phyloP scores from a whole-genome alignment of 2,888 invertebrate species.

The Osmoderma eremita region DNA sequence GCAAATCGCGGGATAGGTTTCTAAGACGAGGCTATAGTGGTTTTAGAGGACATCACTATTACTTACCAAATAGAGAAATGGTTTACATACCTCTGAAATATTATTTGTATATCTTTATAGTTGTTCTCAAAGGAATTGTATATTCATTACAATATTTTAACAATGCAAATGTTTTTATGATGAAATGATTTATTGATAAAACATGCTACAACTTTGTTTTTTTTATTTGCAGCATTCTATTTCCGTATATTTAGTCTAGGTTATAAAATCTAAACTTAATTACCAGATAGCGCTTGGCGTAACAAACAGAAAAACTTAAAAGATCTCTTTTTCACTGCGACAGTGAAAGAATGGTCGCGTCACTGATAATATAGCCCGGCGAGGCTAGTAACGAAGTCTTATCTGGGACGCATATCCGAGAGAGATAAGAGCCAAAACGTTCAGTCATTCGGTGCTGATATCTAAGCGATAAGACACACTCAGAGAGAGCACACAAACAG shows the following conservation, averaged over 20 bases:
- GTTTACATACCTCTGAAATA: too few relatives aligned
- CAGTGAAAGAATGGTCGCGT: slow-evolving; percentile 36
- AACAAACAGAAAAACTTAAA: slow-evolving; percentile 36
- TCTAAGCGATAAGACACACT: slow-evolving; percentile 56
- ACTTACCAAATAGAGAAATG: too few relatives aligned
- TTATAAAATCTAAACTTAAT: slow-evolving; percentile 25
- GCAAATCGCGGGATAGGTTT: too few relatives aligned
- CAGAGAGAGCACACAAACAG: slow-evolving; percentile 58
- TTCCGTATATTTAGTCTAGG: neutral
- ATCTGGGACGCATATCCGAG: slow-evolving; percentile 43
- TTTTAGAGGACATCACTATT: too few relatives aligned
- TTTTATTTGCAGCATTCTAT: too few relatives aligned
- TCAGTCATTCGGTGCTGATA: slow-evolving; percentile 59
- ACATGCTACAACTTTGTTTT: too few relatives aligned
- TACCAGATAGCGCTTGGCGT: slow-evolving; percentile 29
- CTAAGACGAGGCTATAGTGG: too few relatives aligned
- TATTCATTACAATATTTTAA: too few relatives aligned
- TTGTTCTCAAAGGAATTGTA: too few relatives aligned
- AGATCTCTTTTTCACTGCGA: slow-evolving; percentile 23
- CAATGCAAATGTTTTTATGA: too few relatives aligned
- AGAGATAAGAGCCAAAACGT: slow-evolving; percentile 45
- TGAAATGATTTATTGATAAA: too few relatives aligned
- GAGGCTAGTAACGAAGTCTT: slow-evolving; percentile 41
- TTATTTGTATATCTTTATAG: too few relatives aligned
- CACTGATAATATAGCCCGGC: slow-evolving; percentile 30